Base-by-base conservation (phyloP, 2,797 vertebrate species). In the Notolepis coatsorum region DNA sequence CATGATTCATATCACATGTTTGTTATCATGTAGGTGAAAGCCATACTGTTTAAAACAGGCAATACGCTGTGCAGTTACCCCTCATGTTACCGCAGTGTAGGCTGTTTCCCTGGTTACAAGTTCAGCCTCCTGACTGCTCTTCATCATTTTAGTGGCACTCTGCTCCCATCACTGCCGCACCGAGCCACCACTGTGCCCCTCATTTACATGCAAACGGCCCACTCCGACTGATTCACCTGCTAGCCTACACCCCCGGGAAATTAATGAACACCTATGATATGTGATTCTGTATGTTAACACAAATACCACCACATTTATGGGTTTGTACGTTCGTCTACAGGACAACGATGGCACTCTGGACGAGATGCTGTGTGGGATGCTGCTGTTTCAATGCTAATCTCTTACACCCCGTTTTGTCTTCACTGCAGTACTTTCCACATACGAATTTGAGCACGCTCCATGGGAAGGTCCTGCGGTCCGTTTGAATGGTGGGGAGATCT, bases 361-460 rank as follows among this genome's bases (percentile, higher is more conserved):
- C 12, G 31, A 33, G 31, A 33, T 2, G 31, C 31, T 12, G 7
- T 12, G 31, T 7, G 31, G 4, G 31, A 33, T 33, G 2, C 7
- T 8, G 31, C 12, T 21, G 46, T 62, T 50, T 61, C 47, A 58
- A 3, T 33, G 18, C 18, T 68, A 2, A 17, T 47, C 13, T 3
- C 21, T 77, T 6, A 45, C 58, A 33, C 33, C 75, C 6, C 68
- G 7, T 67, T 73, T 51, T 83, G 15, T 72, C 73, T 59, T 61
- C 51, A 37, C 79, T 86, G 4, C 79, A 99, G 97, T 89, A 99
- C 97, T 61, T 99, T 99, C 76, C 98, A 99, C 81, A 96, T 99
- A 92, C 93, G 97, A 83, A 98, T 99, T 90, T 99, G 90, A 99
- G 78, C 80, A 54, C 54, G 42, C 71, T 78, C 42, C 17, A 24